phyloP scores from a whole-genome alignment of 2,888 invertebrate species.

The Agrotis ipsilon region DNA sequence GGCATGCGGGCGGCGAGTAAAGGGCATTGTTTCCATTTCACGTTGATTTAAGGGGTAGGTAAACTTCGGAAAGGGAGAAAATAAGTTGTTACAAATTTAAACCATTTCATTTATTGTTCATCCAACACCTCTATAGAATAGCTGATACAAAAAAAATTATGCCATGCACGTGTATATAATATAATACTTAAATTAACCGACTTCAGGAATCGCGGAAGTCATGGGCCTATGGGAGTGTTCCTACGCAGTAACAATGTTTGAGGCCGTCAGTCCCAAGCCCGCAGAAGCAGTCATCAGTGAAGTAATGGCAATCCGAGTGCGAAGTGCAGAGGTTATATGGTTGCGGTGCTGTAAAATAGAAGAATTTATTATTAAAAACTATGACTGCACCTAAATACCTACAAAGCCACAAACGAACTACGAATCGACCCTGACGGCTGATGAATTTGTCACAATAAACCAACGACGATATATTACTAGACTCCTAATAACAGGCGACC shows the following conservation, averaged over 20 bases:
- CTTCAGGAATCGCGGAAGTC: neutral
- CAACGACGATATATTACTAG: no score
- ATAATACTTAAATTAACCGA: neutral
- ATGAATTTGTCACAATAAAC: no score
- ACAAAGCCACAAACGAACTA: no score
- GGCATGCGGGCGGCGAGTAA: no score
- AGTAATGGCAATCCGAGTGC: slow-evolving; percentile 25
- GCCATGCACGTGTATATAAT: neutral
- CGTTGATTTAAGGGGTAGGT: no score
- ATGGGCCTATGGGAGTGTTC: neutral
- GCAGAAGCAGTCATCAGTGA: slow-evolving; percentile 32
- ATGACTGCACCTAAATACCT: no score
- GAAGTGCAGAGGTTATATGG: slow-evolving; percentile 19
- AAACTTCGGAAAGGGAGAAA: no score
- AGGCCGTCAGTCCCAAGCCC: slow-evolving; percentile 29
- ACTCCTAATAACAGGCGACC: no score
- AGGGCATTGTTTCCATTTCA: no score
- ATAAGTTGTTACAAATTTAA: no score
- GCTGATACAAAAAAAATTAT: neutral
- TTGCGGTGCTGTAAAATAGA: slow-evolving; percentile 31
- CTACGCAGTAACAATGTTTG: slow-evolving; percentile 34
- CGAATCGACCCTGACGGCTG: no score
- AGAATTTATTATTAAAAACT: neutral
- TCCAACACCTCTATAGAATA: neutral
- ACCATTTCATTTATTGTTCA: neutral